Evolutionary conservation across 2,888 invertebrate species (phyloP).

Genomic region (Gerris lacustris): DNA sequence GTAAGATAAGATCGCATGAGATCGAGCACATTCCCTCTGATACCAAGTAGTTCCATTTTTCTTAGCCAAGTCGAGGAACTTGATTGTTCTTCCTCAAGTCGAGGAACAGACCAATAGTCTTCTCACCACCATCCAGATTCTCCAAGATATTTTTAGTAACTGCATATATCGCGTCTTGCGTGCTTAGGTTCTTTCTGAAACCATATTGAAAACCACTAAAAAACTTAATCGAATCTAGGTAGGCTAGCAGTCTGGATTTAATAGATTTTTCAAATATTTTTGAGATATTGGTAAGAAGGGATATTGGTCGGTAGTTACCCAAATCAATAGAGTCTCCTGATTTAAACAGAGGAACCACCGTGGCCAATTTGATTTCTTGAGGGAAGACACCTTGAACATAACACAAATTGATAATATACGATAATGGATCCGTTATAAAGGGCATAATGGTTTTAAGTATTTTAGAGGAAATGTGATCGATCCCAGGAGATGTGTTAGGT

Average conservation of each 20-base stretch:
- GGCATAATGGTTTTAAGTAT: background rate
- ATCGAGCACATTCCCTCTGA: background rate
- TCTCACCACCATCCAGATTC: background rate
- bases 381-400: background rate
- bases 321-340: background rate
- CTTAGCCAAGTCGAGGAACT: background rate
- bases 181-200: background rate
- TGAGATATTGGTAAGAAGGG: background rate
- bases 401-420: background rate
- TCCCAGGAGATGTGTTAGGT: slow-evolving; percentile 1
- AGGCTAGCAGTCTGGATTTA: background rate
- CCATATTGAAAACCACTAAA: background rate
- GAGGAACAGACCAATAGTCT: background rate
- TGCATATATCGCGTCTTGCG: background rate
- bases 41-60: background rate
- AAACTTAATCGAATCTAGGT: background rate
- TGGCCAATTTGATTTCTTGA: background rate
- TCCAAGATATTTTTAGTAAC: background rate
- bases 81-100: background rate
- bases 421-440: background rate
- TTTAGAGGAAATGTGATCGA: slow-evolving; percentile 1
- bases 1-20: no score
- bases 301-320: background rate
- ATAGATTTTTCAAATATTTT: background rate
- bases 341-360: background rate